phyloP scores from a whole-genome alignment of 2,113 vertebrate genomes.

The Mesembrinibis cayennensis region DNA sequence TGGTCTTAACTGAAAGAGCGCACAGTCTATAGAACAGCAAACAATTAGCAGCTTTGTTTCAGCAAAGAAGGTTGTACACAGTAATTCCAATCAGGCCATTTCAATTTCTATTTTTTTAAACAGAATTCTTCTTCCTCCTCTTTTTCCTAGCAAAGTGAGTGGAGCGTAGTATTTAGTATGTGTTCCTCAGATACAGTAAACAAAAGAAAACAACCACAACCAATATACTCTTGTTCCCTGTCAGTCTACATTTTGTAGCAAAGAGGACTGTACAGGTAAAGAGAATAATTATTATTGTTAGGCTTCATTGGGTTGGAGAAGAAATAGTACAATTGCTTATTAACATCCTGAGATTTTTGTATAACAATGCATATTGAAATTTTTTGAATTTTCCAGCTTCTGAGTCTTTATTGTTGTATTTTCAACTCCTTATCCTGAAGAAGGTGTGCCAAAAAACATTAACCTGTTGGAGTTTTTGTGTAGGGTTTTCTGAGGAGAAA shows the following conservation, averaged over 20 bases:
- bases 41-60: slow-evolving; percentile 70
- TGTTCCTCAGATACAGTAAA: neutral
- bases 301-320: neutral
- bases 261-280: neutral
- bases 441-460: neutral
- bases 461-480: neutral
- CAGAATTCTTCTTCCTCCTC: neutral
- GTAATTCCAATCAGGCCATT: neutral
- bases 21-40: slow-evolving; percentile 58
- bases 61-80: neutral
- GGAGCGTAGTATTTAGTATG: neutral
- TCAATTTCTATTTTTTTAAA: neutral
- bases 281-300: neutral
- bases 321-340: neutral
- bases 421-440: neutral
- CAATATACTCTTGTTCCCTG: neutral
- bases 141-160: neutral
- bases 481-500: neutral
- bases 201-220: neutral
- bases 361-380: accelerated
- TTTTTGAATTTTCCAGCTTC: neutral
- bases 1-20: slow-evolving; percentile 40
- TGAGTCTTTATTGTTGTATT: neutral
- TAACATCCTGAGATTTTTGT: neutral
- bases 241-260: neutral